phyloP scores from a whole-genome alignment of 2,888 invertebrate genomes.

The Drosophila algonquin region DNA sequence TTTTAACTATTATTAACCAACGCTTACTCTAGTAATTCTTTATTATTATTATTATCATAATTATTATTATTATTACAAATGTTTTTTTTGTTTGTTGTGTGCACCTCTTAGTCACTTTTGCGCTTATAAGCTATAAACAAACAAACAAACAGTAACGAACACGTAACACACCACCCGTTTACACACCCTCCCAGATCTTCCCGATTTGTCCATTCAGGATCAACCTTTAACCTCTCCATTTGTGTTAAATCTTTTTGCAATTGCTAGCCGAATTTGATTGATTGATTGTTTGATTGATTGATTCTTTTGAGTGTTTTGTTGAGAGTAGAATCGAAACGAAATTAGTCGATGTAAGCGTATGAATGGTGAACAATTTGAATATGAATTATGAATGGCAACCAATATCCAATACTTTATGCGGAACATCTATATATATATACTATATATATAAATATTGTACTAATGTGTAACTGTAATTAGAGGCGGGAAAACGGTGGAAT shows the following conservation, averaged over 20 bases:
- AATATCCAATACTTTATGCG: conserved; percentile 47
- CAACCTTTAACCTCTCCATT: conserved; percentile 18
- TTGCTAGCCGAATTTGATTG: conserved; percentile 54
- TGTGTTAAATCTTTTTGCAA: conserved; percentile 51
- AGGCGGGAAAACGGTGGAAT: conserved; percentile 15
- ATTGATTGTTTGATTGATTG: conserved; percentile 40
- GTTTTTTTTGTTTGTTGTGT: conserved; percentile 51
- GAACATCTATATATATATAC: conserved; percentile 17
- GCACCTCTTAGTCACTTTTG: conserved; percentile 69
- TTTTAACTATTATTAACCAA: conserved; percentile 38
- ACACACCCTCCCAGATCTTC: conserved; percentile 1
- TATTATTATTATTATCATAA: conserved; percentile 41
- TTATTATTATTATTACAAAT: conserved; percentile 23
- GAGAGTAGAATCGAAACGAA: conserved; percentile 37
- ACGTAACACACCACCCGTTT: conserved; percentile 9
- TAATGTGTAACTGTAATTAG: conserved; percentile 69
- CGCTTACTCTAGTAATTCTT: conserved; percentile 52
- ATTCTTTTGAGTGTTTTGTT: conserved; percentile 42
- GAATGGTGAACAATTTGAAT: conserved; percentile 54
- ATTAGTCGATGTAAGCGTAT: conserved; percentile 54
- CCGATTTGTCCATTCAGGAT: conserved; percentile 7
- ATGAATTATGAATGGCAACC: conserved; percentile 28
- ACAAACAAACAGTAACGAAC: conserved; percentile 26
- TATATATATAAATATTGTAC: conserved; percentile 60
- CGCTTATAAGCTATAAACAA: conserved; percentile 48